Conservation (phyloP, 2,797 vertebrate genomes). For the Ambastaia sidthimunki region DNA sequence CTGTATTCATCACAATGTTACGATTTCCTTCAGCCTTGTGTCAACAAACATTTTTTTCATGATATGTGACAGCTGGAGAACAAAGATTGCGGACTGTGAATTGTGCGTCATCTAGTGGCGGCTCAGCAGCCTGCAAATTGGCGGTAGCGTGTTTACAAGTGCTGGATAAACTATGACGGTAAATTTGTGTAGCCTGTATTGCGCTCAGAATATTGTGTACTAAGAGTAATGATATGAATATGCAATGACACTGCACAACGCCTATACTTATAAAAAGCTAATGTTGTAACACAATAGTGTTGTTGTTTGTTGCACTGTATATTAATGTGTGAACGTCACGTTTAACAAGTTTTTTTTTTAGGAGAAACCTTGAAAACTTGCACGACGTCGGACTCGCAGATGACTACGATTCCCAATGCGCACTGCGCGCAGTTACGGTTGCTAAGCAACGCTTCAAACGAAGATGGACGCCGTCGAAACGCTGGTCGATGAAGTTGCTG, state of each 20-base stretch:
- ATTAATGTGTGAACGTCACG: no score
- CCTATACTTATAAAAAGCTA: no score
- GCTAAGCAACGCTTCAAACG: slow-evolving; percentile 47
- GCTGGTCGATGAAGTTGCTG: slow-evolving; percentile 18
- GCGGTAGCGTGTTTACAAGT: not conserved
- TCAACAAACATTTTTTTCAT: slow-evolving; percentile 8
- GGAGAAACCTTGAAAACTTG: not conserved
- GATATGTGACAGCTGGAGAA: not conserved
- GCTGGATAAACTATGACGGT: not conserved
- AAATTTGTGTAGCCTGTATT: not conserved
- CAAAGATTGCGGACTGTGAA: not conserved
- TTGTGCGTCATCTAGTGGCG: slow-evolving; percentile 21
- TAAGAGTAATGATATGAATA: no score
- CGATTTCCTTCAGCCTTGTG: slow-evolving; percentile 1
- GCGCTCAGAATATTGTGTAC: not conserved
- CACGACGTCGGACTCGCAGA: not conserved
- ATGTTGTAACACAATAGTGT: no score
- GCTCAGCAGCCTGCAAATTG: not conserved
- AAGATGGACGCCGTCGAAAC: slow-evolving; percentile 49
- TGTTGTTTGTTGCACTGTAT: no score
- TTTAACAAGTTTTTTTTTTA: no score
- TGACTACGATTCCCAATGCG: slow-evolving; percentile 48
- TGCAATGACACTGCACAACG: no score
- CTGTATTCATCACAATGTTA: slow-evolving; percentile 5
- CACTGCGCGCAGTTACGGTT: slow-evolving; percentile 36